Evolutionary conservation across 2,888 invertebrate genomes (phyloP), one percentile per base, ranked within the genome.

Genomic region (Habroteleia sp.): DNA sequence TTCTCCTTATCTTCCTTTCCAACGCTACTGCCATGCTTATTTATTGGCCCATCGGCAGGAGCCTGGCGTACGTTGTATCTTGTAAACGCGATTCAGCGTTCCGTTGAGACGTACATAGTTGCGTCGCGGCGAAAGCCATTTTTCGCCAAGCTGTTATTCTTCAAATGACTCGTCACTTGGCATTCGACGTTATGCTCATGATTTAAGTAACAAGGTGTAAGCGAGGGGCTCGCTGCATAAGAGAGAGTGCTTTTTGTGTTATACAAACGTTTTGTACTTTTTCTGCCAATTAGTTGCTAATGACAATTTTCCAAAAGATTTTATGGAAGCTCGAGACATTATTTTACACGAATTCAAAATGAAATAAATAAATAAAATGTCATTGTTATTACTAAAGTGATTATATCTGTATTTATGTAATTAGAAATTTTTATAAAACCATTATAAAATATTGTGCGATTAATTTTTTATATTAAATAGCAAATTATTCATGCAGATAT

Each of bases 11-110:
- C 74, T 66, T 52, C 60, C 69, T 75, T 58, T 71, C 68, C 68
- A 63, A 68, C 71, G 56, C 72, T 68, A 46, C 66, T 50, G 72
- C 71, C 72, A 27, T 56, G 42, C 62, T 75, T 74, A 79, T 79
- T 78, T 76, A 76, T 76, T 72, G 76, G 72, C 58, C 68, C 76
- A 68, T 72, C 63, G 68, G 63, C 62, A 71, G 65, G 62, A 71
- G 66, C 62, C 31, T 14, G 39, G 41, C 11, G 41, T 44, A 37
- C 56, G 63, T 39, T 50, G 60, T 52, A 69, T 60, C 75, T 60
- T 65, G 50, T 25, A 62, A 75, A 37, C 27, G 39, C 50, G 52
- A 52, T 58, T 63, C 65, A 42, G 8, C 44, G 58, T n/a, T 37
- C 27, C 29, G 48, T 31, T 10, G 41, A 46, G 27, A 46, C 46